A percentile compares a stretch with the other conserved stretches of the same genome.
These are phyloP conservation scores for Varecia variegata DNA, from an alignment of 2,797 vertebrate genomes.

Conservation along the genomic window DNA sequence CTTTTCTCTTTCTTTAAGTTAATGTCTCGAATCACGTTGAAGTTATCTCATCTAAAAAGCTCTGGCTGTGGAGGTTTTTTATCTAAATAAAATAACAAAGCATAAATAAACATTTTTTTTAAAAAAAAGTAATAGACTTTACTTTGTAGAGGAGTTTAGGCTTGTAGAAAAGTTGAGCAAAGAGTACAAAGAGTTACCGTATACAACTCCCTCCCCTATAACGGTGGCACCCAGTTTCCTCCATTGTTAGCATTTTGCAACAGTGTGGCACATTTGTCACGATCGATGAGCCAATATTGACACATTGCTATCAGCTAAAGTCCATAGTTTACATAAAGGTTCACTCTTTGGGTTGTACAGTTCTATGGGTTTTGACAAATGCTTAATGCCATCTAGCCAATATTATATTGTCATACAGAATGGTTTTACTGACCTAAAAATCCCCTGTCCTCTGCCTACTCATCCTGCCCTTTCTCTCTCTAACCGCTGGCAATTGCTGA, in stretches of 20 bases:
- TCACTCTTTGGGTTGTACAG: not conserved
- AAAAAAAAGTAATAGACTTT: not conserved
- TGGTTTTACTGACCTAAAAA: not conserved
- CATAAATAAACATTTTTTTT: not conserved
- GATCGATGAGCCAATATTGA: no score
- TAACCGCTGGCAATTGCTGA: not conserved
- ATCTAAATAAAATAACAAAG: not conserved
- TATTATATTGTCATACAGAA: not conserved
- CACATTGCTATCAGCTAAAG: not conserved
- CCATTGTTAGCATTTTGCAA: not conserved
- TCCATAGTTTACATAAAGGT: not conserved
- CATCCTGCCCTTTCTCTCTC: fast-evolving
- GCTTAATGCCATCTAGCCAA: not conserved
- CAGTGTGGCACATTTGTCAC: not conserved
- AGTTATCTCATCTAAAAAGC: not conserved
- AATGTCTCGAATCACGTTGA: not conserved
- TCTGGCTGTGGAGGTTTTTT: not conserved
- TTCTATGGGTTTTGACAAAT: not conserved
- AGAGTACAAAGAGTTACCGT: not conserved
- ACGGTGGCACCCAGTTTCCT: fast-evolving
- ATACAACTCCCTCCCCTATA: fast-evolving
- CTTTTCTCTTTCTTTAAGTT: not conserved
- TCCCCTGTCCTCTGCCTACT: not conserved
- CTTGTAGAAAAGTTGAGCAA: not conserved
- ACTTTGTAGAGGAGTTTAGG: not conserved